Evolutionary conservation across 2,797 vertebrate species (phyloP).

Genomic region (Staurois parvus): DNA sequence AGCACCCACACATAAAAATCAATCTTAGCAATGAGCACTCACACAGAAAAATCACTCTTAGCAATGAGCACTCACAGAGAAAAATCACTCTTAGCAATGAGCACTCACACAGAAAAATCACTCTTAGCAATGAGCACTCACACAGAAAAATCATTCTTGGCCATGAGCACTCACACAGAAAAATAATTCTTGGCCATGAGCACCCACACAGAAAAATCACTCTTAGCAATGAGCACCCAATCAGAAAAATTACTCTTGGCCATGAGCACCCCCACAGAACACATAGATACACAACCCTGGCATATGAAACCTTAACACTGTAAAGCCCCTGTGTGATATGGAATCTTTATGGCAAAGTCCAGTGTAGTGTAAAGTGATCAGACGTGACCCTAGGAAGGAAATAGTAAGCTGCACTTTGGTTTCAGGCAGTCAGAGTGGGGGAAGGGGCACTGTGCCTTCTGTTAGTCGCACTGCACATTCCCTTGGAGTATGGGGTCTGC

Average conservation of each 20-base stretch:
- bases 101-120: background rate
- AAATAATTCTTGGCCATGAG: no score
- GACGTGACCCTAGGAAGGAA: conserved; percentile 42
- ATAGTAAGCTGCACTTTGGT: conserved; percentile 29
- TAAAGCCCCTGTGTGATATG: background rate
- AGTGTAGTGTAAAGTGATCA: conserved; percentile 35
- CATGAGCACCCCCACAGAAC: background rate
- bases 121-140: background rate
- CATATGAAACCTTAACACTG: background rate
- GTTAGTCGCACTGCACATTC: conserved; percentile 16
- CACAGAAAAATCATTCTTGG: background rate
- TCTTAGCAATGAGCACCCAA: background rate
- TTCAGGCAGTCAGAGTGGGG: conserved; percentile 30
- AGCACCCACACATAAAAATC: background rate
- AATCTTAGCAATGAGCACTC: background rate
- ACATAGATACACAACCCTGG: background rate
- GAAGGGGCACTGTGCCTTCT: conserved; percentile 41
- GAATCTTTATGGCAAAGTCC: conserved; percentile 7
- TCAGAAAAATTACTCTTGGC: no score
- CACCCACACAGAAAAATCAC: background rate
- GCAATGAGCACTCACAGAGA: background rate
- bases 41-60: background rate
- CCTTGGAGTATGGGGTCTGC: conserved; percentile 4
- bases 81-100: no score
- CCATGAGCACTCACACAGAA: background rate